phyloP scores from a whole-genome alignment of 2,888 invertebrate species.

The Neoaliturus tenellus region DNA sequence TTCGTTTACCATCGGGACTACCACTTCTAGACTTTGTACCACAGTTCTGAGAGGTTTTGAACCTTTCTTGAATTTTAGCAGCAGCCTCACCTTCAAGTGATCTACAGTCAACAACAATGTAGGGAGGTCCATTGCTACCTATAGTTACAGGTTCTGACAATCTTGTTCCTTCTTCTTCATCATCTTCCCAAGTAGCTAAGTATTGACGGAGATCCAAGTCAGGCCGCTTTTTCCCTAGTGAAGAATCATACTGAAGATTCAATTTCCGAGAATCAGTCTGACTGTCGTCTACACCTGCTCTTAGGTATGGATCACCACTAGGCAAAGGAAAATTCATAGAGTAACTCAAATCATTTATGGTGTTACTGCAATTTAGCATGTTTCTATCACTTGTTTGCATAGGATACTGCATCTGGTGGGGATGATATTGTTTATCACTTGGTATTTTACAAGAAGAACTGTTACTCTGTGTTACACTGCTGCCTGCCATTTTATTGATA shows the following conservation, averaged over 20 bases:
- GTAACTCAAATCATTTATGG: constrained; percentile 47
- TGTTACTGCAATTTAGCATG: constrained; percentile 26
- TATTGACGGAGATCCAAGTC: constrained; percentile 57
- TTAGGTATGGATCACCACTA: constrained; percentile 28
- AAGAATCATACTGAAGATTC: constrained; percentile 47
- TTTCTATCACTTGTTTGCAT: constrained; percentile 37
- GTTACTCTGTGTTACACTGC: constrained; percentile 16
- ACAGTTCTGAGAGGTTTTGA: constrained; percentile 43
- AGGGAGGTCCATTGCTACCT: constrained; percentile 38
- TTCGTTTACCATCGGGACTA: constrained; percentile 37
- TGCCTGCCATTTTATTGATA: constrained; percentile 34
- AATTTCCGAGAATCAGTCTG: constrained; percentile 37
- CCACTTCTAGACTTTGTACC: constrained; percentile 29
- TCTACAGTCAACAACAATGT: constrained; percentile 54
- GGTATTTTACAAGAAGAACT: constrained; percentile 47
- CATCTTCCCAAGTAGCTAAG: constrained; percentile 57
- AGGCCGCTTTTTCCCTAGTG: constrained; percentile 53
- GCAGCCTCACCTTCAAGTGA: constrained; percentile 53
- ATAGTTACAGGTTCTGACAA: constrained; percentile 28
- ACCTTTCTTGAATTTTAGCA: constrained; percentile 50
- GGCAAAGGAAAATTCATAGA: constrained; percentile 34
- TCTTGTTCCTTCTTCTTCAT: constrained; percentile 55
- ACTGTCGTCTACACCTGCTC: constrained; percentile 1
- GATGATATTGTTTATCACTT: constrained; percentile 47
- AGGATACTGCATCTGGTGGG: constrained; percentile 51